These are phyloP conservation scores for Mesitornis unicolor DNA, from an alignment of 2,113 vertebrate species.

Conservation along the genomic window DNA sequence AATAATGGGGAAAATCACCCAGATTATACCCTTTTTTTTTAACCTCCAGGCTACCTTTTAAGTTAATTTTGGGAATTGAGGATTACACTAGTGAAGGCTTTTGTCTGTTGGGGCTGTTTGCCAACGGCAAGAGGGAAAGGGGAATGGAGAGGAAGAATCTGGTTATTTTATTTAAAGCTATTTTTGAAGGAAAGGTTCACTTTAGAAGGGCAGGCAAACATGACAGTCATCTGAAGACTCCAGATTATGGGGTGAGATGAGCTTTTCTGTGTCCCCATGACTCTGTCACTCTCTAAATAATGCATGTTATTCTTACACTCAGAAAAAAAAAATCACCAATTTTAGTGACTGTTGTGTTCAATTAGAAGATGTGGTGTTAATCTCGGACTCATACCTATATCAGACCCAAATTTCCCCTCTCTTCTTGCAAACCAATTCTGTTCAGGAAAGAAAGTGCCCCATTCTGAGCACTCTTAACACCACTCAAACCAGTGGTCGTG, in stretches of 20 bases:
- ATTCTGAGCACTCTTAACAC: neutral
- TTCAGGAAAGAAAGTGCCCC: neutral
- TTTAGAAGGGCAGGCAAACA: neutral
- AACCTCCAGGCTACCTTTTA: neutral
- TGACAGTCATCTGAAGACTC: neutral
- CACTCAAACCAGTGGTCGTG: neutral
- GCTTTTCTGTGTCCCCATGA: neutral
- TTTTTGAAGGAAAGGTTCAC: neutral
- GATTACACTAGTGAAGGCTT: neutral
- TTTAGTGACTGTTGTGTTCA: neutral
- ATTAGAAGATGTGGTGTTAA: neutral
- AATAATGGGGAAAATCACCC: neutral
- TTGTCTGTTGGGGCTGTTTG: neutral
- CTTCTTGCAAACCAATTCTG: neutral
- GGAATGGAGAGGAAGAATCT: neutral
- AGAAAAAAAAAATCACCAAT: neutral
- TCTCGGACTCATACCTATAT: neutral
- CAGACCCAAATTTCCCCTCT: neutral
- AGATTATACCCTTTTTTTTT: neutral
- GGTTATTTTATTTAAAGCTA: neutral
- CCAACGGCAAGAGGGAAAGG: neutral
- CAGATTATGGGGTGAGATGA: neutral
- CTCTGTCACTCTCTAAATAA: neutral
- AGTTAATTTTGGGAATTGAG: neutral
- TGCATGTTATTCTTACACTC: neutral